Evolutionary conservation across 2,888 invertebrate species (phyloP).

Genomic region (Thereva unica): DNA sequence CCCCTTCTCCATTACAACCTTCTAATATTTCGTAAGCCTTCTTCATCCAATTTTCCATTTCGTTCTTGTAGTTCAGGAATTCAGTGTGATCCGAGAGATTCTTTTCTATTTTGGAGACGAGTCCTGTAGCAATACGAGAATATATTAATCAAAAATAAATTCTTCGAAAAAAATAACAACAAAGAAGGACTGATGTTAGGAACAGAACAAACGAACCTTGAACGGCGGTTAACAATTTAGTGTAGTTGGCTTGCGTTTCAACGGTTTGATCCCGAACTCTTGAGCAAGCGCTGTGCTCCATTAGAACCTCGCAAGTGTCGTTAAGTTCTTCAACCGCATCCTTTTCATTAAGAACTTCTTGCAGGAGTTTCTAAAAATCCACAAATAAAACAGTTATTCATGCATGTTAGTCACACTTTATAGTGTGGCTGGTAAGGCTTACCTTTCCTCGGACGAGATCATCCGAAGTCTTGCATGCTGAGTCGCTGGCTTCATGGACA

Average conservation of each 20-base stretch:
- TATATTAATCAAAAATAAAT: not conserved
- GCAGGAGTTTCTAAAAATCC: constrained; percentile 64
- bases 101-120: constrained; percentile 86
- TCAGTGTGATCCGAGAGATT: constrained; percentile 89
- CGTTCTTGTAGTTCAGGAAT: constrained; percentile 82
- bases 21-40: constrained; percentile 80
- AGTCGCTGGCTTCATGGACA: constrained; percentile 67
- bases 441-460: constrained; percentile 76
- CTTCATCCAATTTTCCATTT: constrained; percentile 82
- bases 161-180: not conserved
- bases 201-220: constrained; percentile 63
- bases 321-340: constrained; percentile 80
- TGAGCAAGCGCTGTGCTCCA: constrained; percentile 83
- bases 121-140: constrained; percentile 50
- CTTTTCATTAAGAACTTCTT: constrained; percentile 77
- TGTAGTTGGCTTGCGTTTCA: constrained; percentile 80
- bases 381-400: constrained; percentile 18
- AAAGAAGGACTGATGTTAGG: not conserved
- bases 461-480: constrained; percentile 77
- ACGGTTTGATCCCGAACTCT: constrained; percentile 87
- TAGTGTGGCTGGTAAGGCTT: constrained; percentile 51
- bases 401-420: constrained; percentile 35
- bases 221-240: constrained; percentile 74
- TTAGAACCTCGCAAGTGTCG: constrained; percentile 82
- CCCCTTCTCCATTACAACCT: constrained; percentile 81